Evolutionary conservation across 2,888 invertebrate genomes (phyloP).

Genomic region (Ochropleura leucogaster): DNA sequence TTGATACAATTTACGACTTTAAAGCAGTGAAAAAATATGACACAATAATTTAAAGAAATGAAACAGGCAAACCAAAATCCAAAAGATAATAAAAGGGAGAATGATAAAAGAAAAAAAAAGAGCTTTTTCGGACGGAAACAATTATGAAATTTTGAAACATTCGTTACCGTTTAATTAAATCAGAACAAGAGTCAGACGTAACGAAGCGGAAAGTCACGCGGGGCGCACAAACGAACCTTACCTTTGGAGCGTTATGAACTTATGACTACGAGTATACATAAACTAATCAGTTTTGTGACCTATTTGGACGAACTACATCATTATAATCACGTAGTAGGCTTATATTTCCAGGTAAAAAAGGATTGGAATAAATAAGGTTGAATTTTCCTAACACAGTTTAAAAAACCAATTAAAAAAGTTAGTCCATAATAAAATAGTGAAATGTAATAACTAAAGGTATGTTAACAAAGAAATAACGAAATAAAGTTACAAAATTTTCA

Average conservation of each 20-base stretch:
- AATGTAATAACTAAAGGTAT: not conserved
- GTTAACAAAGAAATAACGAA: not conserved
- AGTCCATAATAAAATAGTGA: not conserved
- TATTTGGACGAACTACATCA: conserved; percentile 25
- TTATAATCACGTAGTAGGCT: not conserved
- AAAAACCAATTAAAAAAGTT: conserved; percentile 1
- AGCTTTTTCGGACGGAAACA: conserved; percentile 81
- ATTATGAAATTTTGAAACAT: conserved; percentile 81
- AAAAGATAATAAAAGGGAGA: conserved; percentile 56
- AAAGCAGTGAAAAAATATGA: conserved; percentile 12
- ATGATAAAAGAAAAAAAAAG: conserved; percentile 40
- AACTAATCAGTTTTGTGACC: conserved; percentile 43
- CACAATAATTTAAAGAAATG: conserved; percentile 20
- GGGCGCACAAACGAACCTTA: conserved; percentile 68
- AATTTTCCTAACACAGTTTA: no score
- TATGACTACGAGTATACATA: conserved; percentile 14
- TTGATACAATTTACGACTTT: conserved; percentile 21
- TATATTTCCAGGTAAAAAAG: not conserved
- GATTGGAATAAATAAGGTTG: not conserved
- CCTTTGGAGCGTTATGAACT: conserved; percentile 47
- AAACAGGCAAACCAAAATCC: conserved; percentile 29
- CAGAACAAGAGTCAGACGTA: conserved; percentile 77
- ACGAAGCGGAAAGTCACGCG: conserved; percentile 82
- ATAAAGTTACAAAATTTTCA: not conserved
- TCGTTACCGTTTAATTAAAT: conserved; percentile 84